Evolutionary conservation across 2,888 invertebrate species (phyloP).

Genomic region (Pyrrhosoma nymphula): DNA sequence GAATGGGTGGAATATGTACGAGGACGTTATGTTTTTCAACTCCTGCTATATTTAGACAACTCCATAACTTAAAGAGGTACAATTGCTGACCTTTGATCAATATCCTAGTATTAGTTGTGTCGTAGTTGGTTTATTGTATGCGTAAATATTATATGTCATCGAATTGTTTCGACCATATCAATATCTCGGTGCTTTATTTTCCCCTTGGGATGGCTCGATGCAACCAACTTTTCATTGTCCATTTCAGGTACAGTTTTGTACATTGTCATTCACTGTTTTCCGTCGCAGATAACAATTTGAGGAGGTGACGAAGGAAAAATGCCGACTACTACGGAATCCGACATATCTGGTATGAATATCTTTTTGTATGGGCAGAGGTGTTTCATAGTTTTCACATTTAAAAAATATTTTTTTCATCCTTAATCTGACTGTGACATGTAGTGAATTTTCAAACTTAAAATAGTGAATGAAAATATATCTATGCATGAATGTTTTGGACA

Average conservation of each 20-base stretch:
- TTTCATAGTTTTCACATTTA: no score
- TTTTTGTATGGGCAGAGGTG: background rate
- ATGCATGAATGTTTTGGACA: no score
- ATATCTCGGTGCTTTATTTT: background rate
- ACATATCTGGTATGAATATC: background rate
- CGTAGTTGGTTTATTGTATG: background rate
- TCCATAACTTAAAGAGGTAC: background rate
- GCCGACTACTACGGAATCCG: conserved; percentile 52
- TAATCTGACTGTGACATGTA: no score
- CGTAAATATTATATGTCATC: no score
- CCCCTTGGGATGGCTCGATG: background rate
- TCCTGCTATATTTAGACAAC: background rate
- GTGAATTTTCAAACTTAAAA: background rate
- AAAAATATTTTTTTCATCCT: no score
- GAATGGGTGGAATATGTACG: background rate
- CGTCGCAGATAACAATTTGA: background rate
- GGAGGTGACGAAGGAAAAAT: conserved; percentile 26
- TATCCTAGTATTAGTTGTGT: background rate
- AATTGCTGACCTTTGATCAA: background rate
- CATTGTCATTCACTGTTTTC: background rate
- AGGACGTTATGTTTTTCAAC: background rate
- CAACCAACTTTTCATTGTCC: background rate
- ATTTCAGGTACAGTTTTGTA: background rate
- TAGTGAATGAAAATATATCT: no score
- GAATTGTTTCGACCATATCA: no score